Conservation (phyloP, 2,888 invertebrate genomes). For the Sympetrum striolatum region DNA sequence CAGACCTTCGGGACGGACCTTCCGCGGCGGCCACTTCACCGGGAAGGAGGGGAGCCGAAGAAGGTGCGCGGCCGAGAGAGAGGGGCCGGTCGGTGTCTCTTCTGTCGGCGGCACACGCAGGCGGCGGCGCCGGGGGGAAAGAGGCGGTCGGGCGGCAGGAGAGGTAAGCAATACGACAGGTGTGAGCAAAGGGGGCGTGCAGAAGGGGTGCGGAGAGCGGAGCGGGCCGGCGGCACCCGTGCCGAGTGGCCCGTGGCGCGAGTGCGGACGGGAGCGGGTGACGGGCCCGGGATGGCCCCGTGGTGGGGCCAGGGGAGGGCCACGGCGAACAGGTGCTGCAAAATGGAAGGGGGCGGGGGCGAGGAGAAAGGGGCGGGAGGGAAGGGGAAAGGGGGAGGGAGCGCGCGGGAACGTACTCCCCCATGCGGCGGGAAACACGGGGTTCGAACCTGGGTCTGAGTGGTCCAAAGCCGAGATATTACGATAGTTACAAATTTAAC, state of each 20-base stretch:
- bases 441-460: not conserved
- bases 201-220: slow-evolving; percentile 50
- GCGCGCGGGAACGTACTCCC: slow-evolving; percentile 45
- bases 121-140: slow-evolving; percentile 57
- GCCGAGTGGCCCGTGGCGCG: not conserved
- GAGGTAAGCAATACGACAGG: slow-evolving; percentile 8
- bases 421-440: slow-evolving; percentile 33
- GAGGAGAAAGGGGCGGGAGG: not conserved
- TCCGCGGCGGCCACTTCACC: not conserved
- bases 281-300: slow-evolving; percentile 36
- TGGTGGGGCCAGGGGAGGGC: slow-evolving; percentile 54
- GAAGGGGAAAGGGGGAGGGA: slow-evolving; percentile 43
- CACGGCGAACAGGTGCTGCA: slow-evolving; percentile 31
- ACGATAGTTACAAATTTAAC: not conserved
- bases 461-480: slow-evolving; percentile 21
- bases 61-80: slow-evolving; percentile 4
- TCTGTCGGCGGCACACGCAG: slow-evolving; percentile 34
- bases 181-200: slow-evolving; percentile 53
- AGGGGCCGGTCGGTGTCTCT: slow-evolving; percentile 25
- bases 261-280: slow-evolving; percentile 21
- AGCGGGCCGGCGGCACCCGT: not conserved
- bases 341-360: not conserved
- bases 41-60: not conserved
- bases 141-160: slow-evolving; percentile 55
- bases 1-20: not conserved